phyloP scores from a whole-genome alignment of 2,888 invertebrate genomes.

The Drosophila paramelanica region DNA sequence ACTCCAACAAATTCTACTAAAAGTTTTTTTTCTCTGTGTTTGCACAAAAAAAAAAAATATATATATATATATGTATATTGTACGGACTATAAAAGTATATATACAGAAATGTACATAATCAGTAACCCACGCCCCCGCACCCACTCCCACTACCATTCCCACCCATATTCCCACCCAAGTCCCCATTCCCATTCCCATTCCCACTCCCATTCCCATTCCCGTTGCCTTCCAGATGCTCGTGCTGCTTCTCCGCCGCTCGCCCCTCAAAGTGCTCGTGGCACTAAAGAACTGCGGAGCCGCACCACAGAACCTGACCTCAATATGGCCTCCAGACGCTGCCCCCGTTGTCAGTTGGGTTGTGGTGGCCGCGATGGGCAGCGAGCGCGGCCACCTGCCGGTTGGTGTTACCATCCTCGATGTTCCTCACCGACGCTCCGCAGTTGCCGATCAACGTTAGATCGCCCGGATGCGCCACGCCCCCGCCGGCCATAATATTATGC shows the following conservation, averaged over 20 bases:
- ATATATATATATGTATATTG: background rate
- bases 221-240: constrained; percentile 42
- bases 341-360: constrained; percentile 85
- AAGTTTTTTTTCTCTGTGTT: constrained; percentile 26
- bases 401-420: constrained; percentile 84
- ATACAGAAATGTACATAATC: constrained; percentile 56
- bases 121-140: constrained; percentile 43
- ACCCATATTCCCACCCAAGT: constrained; percentile 17
- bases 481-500: constrained; percentile 86
- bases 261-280: constrained; percentile 80
- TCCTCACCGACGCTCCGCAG: constrained; percentile 84
- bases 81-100: constrained; percentile 45
- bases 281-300: constrained; percentile 84
- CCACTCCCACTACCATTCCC: constrained; percentile 6
- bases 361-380: constrained; percentile 85
- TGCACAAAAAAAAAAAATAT: constrained; percentile 36
- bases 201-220: constrained; percentile 29
- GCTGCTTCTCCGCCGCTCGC: constrained; percentile 64
- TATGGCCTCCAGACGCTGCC: constrained; percentile 92
- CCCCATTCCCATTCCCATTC: constrained; percentile 4
- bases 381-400: constrained; percentile 84
- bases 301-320: constrained; percentile 86
- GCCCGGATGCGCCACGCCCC: constrained; percentile 83
- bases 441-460: constrained; percentile 85
- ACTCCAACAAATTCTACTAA: constrained; percentile 71